Evolutionary conservation across 53 echinoderm and acorn worm genomes (phyloP).

Genomic region (Patiria pectinifera): DNA sequence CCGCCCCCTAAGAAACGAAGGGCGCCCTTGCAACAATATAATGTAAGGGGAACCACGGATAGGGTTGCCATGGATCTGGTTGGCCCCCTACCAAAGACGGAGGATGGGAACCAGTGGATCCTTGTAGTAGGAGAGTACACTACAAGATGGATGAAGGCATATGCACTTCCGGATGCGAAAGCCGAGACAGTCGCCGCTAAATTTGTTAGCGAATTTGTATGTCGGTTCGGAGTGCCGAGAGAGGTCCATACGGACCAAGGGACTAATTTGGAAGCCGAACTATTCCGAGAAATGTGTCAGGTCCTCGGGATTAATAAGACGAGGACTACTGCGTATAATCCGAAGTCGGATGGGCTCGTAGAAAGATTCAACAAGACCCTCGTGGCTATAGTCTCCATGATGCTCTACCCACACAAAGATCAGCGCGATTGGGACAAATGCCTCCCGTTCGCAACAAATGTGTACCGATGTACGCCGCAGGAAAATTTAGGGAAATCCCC

Average conservation of each 20-base stretch:
- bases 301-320: background rate
- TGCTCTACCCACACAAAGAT: background rate
- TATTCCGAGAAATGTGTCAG: conserved; percentile 40
- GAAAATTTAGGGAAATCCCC: background rate
- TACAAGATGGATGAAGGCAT: conserved; percentile 48
- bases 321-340: background rate
- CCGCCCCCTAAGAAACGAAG: background rate
- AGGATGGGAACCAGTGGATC: conserved; percentile 21
- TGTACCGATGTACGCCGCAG: background rate
- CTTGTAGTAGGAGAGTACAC: conserved; percentile 35
- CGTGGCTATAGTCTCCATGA: background rate
- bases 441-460: background rate
- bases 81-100: background rate
- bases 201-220: conserved; percentile 27
- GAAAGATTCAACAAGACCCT: conserved; percentile 29
- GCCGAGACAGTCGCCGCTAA: conserved; percentile 40
- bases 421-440: conserved; percentile 16
- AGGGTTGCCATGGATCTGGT: conserved; percentile 26
- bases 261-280: conserved; percentile 15
- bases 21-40: conserved; percentile 28
- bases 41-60: conserved; percentile 37
- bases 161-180: conserved; percentile 22
- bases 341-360: conserved; percentile 39
- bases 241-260: conserved; percentile 19
- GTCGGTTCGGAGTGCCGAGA: too few relatives aligned